Base-by-base conservation (phyloP, 2,113 vertebrate species). In the Platysteira castanea region DNA sequence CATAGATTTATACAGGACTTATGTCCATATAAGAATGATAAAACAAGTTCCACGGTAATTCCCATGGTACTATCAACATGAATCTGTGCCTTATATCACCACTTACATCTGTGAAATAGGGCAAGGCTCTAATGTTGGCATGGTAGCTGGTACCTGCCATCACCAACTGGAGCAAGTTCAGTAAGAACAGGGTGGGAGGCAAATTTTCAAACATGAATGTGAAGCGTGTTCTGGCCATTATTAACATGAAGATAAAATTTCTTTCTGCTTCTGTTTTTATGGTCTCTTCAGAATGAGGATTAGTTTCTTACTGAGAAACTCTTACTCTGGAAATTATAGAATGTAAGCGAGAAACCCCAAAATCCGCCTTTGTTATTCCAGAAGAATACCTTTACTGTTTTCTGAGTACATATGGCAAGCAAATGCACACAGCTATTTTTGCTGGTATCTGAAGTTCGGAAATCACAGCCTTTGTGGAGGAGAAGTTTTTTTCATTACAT, bases 351-450 rank as follows among this genome's bases (percentile, higher is more conserved):
- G 52, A 10, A 90, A 93, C 83, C 26, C 3, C 13, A 17, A 71
- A 75, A 28, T 68, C 28, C 30, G 15, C 6, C 6, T 94, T 91
- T 90, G 30, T 71, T 54, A 9, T 86, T 84, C 81, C 54, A 70
- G 37, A 73, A 76, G 91, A 87, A 79, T 56, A 79, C 56, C 68
- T 89, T 84, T 57, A 26, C 30, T 69, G 2, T 83, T 87, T 89
- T 87, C 60, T 79, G 65, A 77, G 46, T 93, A 83, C 70, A 93
- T 91, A 91, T 92, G 87, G 90, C 69, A 92, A 96, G 68, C 86
- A 97, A 95, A 96, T 90, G 39, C 27, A 88, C 90, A 42, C 4
- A 37, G 84, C 81, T 94, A 73, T 79, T 86, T 96, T 96, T 91
- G 44, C 67, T 92, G 27, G 31, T 90, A 63, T 93, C 92, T 91